phyloP scores from a whole-genome alignment of 2,888 invertebrate species.

The Perizoma affinitatum region DNA sequence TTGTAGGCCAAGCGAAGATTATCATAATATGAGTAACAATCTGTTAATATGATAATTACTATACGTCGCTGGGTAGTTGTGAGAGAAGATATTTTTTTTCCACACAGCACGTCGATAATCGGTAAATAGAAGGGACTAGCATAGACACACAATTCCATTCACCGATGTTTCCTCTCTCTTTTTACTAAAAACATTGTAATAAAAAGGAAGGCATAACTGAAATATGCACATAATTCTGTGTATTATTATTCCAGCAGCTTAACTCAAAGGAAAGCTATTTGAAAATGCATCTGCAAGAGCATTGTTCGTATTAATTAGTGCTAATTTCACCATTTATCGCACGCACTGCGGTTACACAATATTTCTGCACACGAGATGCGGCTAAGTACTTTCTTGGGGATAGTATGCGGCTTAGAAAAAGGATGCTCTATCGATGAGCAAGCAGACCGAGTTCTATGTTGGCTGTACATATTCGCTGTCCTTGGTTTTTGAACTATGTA shows the following conservation, averaged over 20 bases:
- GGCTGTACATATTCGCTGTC: no score
- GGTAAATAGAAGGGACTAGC: no score
- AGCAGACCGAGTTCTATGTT: no score
- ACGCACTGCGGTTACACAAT: constrained; percentile 39
- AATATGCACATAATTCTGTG: no score
- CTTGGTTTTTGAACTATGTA: no score
- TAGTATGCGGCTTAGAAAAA: neutral
- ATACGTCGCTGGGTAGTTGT: constrained; percentile 2
- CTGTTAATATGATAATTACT: constrained; percentile 7
- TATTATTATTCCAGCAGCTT: neutral
- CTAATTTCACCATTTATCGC: constrained; percentile 46
- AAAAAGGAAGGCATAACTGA: no score
- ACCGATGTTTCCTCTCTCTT: no score
- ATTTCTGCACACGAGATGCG: constrained; percentile 30
- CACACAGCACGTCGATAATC: no score
- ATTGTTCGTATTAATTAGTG: constrained; percentile 43
- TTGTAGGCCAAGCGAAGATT: constrained; percentile 15
- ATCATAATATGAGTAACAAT: constrained; percentile 10
- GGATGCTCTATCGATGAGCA: no score
- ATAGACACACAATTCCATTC: no score
- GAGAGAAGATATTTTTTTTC: neutral
- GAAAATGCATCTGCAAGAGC: constrained; percentile 35
- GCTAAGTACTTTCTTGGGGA: constrained; percentile 9
- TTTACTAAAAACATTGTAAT: no score
- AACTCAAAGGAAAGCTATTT: constrained; percentile 28